Percentiles rank a stretch among this genome's conserved stretches.
These are phyloP conservation scores for Megaptera novaeangliae DNA, from an alignment of 2,113 vertebrate species.

Conservation along the genomic window DNA sequence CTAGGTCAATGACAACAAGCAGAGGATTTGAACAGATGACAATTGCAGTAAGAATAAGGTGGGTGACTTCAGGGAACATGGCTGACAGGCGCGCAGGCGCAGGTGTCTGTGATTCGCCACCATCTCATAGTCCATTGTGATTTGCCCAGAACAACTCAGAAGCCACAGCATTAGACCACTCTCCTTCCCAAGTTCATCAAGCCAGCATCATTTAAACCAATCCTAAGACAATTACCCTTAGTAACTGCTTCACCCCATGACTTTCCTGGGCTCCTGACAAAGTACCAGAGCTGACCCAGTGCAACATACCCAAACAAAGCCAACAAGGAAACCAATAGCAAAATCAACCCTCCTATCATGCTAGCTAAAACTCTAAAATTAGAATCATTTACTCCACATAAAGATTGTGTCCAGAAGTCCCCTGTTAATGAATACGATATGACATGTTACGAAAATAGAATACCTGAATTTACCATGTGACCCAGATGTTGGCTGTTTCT, in stretches of 20 bases:
- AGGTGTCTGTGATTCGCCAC: neutral
- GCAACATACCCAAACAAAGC: neutral
- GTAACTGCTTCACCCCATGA: neutral
- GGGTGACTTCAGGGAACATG: neutral
- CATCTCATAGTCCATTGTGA: neutral
- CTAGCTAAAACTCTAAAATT: neutral
- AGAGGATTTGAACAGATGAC: neutral
- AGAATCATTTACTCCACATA: neutral
- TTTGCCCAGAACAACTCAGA: neutral
- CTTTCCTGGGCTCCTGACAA: neutral
- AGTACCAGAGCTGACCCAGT: neutral
- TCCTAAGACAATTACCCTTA: neutral
- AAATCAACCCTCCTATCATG: neutral
- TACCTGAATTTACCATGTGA: neutral
- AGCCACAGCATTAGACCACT: neutral
- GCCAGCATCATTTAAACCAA: neutral
- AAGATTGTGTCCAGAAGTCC: neutral
- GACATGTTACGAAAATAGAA: neutral
- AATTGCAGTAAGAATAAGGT: neutral
- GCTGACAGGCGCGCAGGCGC: neutral
- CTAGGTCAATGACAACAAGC: neutral
- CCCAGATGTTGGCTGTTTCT: neutral
- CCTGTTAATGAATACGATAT: neutral
- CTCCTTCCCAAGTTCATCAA: neutral
- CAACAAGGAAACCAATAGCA: neutral